Evolutionary conservation across 2,113 vertebrate species (phyloP).

Genomic region (Sinocyclocheilus anophthalmus): DNA sequence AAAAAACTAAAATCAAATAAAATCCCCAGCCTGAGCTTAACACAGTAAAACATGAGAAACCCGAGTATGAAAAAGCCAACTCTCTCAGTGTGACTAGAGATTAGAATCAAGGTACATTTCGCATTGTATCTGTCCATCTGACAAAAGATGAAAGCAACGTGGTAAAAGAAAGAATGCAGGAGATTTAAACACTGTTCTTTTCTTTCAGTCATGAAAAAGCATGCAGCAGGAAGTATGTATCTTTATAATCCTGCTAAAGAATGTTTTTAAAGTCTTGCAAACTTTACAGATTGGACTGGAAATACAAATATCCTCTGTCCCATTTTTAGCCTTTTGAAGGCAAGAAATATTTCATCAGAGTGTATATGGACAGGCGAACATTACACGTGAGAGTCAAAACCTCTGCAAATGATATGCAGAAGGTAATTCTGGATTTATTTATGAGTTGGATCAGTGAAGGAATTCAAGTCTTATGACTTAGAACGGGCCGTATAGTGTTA

Average conservation of each 20-base stretch:
- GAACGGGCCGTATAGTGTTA: constrained; percentile 11
- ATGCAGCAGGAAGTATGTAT: not conserved
- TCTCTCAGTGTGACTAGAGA: constrained; percentile 34
- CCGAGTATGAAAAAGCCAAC: not conserved
- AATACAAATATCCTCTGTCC: not conserved
- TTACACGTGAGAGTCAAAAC: not conserved
- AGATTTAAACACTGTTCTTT: constrained; percentile 22
- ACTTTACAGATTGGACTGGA: not conserved
- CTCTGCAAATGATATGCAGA: constrained; percentile 7
- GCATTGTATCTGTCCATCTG: constrained; percentile 35
- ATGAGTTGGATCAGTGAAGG: constrained; percentile 15
- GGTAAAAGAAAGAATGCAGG: constrained; percentile 30
- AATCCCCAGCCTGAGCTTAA: not conserved
- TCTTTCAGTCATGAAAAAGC: constrained; percentile 2
- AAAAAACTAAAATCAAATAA: not conserved
- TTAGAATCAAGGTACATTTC: constrained; percentile 37
- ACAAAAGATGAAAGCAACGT: constrained; percentile 25
- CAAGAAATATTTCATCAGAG: not conserved
- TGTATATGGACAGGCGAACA: not conserved
- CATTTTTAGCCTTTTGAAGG: not conserved
- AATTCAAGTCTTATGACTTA: not conserved
- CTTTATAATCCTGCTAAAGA: not conserved
- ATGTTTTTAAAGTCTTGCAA: not conserved
- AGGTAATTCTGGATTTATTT: constrained; percentile 6
- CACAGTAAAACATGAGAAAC: not conserved